These are phyloP conservation scores for Synanthedon andrenaeformis DNA, from an alignment of 2,888 invertebrate genomes.

Conservation along the genomic window DNA sequence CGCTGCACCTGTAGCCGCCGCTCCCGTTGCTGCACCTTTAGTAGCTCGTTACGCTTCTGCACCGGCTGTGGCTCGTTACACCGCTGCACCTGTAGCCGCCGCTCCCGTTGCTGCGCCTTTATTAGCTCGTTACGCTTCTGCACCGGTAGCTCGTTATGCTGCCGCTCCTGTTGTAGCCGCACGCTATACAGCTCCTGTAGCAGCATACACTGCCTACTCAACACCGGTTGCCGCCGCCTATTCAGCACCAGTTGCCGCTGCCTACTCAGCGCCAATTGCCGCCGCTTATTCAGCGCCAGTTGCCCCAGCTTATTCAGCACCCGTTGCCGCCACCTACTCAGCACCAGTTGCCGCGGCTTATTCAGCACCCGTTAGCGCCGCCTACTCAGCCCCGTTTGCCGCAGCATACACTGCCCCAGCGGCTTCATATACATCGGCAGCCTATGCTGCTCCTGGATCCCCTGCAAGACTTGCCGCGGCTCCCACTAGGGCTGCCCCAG, in stretches of 20 bases:
- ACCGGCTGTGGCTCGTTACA: constrained; percentile 9
- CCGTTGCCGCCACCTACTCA: constrained; percentile 5
- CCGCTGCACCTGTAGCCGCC: constrained; percentile 9
- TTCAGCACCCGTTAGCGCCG: constrained; percentile 20
- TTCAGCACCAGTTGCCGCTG: constrained; percentile 16
- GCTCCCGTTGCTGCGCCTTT: constrained; percentile 3
- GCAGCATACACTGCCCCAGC: constrained; percentile 25
- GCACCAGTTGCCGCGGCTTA: constrained; percentile 20
- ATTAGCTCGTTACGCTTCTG: constrained; percentile 5
- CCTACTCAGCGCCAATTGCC: constrained; percentile 13
- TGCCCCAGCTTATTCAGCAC: constrained; percentile 17
- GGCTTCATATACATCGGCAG: constrained; percentile 32
- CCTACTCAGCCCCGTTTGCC: constrained; percentile 13
- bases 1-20: constrained; percentile 28
- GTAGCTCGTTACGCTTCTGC: constrained; percentile 10
- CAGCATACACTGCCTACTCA: constrained; percentile 26
- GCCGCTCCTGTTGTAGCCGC: constrained; percentile 18
- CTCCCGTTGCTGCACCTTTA: constrained; percentile 15
- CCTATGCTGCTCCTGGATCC: too few relatives aligned
- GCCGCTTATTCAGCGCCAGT: constrained; percentile 32
- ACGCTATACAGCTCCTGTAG: constrained; percentile 12
- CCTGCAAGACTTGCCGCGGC: constrained; percentile 34
- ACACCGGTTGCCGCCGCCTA: constrained; percentile 16
- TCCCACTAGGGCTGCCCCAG: constrained; percentile 56
- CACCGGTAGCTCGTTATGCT: constrained; percentile 11